Base-by-base conservation (phyloP, 2,888 invertebrate genomes). In the Esperia sulphurella region DNA sequence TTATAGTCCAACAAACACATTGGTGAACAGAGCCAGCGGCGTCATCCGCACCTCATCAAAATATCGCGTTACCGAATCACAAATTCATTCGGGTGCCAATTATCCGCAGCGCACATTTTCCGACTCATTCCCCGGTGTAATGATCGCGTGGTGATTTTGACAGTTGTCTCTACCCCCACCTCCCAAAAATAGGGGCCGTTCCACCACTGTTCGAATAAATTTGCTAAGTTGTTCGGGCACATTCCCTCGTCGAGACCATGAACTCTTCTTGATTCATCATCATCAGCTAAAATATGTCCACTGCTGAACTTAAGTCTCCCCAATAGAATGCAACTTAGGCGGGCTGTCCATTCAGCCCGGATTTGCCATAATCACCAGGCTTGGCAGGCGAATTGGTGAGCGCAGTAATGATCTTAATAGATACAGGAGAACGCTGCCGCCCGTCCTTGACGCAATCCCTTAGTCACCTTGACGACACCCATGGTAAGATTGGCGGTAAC, bases 71-170 rank as follows among this genome's bases (percentile, higher is more conserved):
- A 83, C 86, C 53, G 73, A 79, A 78, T 83, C 82, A 80, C 84
- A 77, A 82, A 80, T 83, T 85, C 85, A 82, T 84, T 83, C 75
- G 69, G 71, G 63, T 66, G 83, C 83, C 87, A 87, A 89, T 89
- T 88, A 88, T 79, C 79, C 79, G 76, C 79, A 73, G 81, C 83
- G 74, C 74, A 82, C 85, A 84, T 87, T 88, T 85, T 83, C 86
- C 79, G 75, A 81, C 78, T 81, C 85, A 80, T 84, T 87, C 86
- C 84, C 85, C 65, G 81, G 78, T 85, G 86, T 85, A 87, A 85
- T 76, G 83, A 86, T 85, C 86, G 81, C 83, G 82, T 83, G 85
- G 83, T 87, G 87, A 88, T 85, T 86, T 80, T 88, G 88, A 88
- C 88, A 87, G 86, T 81, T 80, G 62, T 71, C 63, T 63, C 35